Evolutionary conservation across 2,113 vertebrate species (phyloP).

Genomic region (Laterallus jamaicensis): DNA sequence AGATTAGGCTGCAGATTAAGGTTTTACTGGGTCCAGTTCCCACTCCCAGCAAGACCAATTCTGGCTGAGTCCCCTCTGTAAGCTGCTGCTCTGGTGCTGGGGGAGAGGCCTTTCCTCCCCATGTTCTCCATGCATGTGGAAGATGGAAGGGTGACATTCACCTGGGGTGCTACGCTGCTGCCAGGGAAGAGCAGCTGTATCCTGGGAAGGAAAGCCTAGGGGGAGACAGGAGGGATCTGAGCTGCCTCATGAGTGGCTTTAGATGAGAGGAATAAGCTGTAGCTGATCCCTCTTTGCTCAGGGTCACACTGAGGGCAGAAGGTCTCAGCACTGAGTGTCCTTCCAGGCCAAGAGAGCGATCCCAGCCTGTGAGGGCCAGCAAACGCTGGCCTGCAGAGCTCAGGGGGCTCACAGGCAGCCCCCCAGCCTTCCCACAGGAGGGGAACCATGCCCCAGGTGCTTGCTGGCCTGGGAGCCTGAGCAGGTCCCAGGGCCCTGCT

Average conservation of each 20-base stretch:
- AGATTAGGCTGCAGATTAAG: slow-evolving; percentile 56
- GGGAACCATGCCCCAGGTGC: neutral
- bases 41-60: neutral
- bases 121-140: neutral
- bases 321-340: neutral
- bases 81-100: neutral
- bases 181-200: neutral
- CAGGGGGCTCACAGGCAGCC: neutral
- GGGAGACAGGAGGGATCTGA: neutral
- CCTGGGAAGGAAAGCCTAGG: neutral
- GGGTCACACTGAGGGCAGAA: neutral
- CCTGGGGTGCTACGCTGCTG: neutral
- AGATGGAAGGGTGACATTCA: neutral
- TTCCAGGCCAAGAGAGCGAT: neutral
- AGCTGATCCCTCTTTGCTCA: neutral
- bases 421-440: neutral
- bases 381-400: neutral
- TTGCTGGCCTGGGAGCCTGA: neutral
- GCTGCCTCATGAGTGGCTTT: neutral
- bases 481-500: neutral
- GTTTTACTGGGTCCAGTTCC: slow-evolving; percentile 36
- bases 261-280: neutral
- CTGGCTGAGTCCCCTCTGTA: neutral
- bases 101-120: neutral
- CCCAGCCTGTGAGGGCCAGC: rapidly evolving